A percentile compares a stretch with the other conserved stretches of the same genome.
Evolutionary conservation across 2,888 invertebrate genomes (phyloP).

Genomic region (Drosophila basisetae): DNA sequence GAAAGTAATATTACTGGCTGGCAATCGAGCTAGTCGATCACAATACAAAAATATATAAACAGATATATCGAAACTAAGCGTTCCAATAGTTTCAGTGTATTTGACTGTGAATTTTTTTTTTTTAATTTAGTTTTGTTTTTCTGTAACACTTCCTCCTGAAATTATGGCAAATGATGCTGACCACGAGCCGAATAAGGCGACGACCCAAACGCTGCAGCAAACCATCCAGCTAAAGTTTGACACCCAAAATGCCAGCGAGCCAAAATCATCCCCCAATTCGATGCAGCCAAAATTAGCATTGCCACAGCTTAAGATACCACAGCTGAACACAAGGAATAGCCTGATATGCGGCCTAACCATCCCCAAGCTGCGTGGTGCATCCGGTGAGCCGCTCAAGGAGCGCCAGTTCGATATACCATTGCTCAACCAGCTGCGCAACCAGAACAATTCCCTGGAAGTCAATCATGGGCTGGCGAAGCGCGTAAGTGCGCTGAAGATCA

Average conservation of each 20-base stretch:
- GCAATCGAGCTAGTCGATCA: constrained; percentile 21
- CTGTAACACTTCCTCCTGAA: constrained; percentile 2
- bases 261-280: constrained; percentile 34
- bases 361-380: constrained; percentile 53
- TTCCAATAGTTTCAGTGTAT: constrained; percentile 7
- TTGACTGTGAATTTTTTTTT: constrained; percentile 7
- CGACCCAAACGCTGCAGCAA: constrained; percentile 50
- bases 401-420: constrained; percentile 56
- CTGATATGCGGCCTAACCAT: constrained; percentile 39
- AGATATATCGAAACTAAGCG: constrained; percentile 26
- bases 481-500: constrained; percentile 40
- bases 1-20: background rate
- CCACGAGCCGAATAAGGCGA: constrained; percentile 28
- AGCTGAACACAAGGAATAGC: constrained; percentile 1
- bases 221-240: constrained; percentile 67
- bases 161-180: constrained; percentile 40
- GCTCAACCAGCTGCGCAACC: constrained; percentile 43
- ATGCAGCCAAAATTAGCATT: constrained; percentile 23
- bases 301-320: constrained; percentile 54
- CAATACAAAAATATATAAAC: constrained; percentile 15
- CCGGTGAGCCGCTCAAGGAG: constrained; percentile 18
- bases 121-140: constrained; percentile 7
- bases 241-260: constrained; percentile 32
- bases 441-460: constrained; percentile 29
- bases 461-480: constrained; percentile 30